Evolutionary conservation across 2,797 vertebrate genomes (phyloP), one percentile per base, ranked within the genome.

Genomic region (Catharus ustulatus): DNA sequence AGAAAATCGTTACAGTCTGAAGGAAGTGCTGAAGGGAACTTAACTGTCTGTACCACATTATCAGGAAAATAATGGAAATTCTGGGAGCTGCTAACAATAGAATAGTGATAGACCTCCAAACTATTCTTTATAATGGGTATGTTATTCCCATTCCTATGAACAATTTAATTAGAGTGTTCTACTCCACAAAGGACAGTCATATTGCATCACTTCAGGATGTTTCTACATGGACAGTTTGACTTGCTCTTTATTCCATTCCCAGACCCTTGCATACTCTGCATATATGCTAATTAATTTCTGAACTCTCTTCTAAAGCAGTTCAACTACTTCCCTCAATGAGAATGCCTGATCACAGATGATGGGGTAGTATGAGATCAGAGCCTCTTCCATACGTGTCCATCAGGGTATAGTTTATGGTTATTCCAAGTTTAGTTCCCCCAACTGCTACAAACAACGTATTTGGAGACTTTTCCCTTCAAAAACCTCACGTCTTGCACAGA

Each of bases 401-500:
- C n/a, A n/a, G 23, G 23, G 3, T 42, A 29, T 26, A 12, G 16
- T 30, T n/a, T n/a, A n/a, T n/a, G n/a, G n/a, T 68, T 49, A 51
- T 68, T 58, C n/a, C 30, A 58, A 26, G 8, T 76, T 54, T 73
- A 24, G 9, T 22, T 75, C 8, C 18, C n/a, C 12, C n/a, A 38
- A 3, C 29, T 2, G 0, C 4, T 9, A 27, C 42, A 62, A 46
- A 42, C 5, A 20, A 6, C 18, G 1, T 23, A 11, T 45, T 57
- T 89, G 32, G 46, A 61, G 71, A 48, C 17, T 18, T 92, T 69
- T 66, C 45, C 24, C 49, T 86, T 84, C 49, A 18, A 36, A 42
- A 0, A 0, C 21, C 10, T 78, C 2, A 0, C 63, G 18, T 32
- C 15, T 75, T 75, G 14, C 54, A 64, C 34, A 67, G 40, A 55